Conservation (phyloP, 2,797 vertebrate genomes). For the Notoglanidium macrostoma region DNA sequence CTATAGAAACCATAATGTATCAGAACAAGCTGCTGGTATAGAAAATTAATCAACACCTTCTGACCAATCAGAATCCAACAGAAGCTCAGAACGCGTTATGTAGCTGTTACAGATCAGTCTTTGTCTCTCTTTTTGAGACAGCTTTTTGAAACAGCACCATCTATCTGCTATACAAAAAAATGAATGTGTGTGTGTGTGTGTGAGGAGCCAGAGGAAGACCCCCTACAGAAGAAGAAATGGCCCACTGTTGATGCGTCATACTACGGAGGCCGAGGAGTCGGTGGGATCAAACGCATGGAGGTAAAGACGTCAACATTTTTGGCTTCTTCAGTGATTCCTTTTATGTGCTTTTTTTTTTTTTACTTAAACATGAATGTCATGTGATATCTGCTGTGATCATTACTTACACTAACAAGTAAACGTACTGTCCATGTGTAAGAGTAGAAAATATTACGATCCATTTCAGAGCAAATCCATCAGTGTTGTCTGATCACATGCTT, state of each 20-base stretch:
- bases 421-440: not conserved
- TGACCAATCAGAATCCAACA: not conserved
- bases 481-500: not conserved
- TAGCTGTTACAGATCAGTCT: not conserved
- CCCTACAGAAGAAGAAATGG: slow-evolving; percentile 81
- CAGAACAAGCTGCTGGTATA: not conserved
- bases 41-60: not conserved
- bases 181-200: slow-evolving; percentile 37
- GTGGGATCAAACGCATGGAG: slow-evolving; percentile 95
- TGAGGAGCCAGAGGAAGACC: slow-evolving; percentile 76
- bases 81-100: not conserved
- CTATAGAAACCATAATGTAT: not conserved
- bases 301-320: slow-evolving; percentile 61
- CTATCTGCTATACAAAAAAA: not conserved
- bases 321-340: not conserved
- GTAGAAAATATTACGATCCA: too few relatives aligned
- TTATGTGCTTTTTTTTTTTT: too few relatives aligned
- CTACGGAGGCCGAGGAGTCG: slow-evolving; percentile 85
- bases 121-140: not conserved
- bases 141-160: not conserved
- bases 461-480: not conserved
- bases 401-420: not conserved
- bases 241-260: slow-evolving; percentile 88
- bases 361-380: not conserved
- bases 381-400: not conserved